Evolutionary conservation across 2,888 invertebrate species (phyloP).

Genomic region (Choristoneura rosaceana): DNA sequence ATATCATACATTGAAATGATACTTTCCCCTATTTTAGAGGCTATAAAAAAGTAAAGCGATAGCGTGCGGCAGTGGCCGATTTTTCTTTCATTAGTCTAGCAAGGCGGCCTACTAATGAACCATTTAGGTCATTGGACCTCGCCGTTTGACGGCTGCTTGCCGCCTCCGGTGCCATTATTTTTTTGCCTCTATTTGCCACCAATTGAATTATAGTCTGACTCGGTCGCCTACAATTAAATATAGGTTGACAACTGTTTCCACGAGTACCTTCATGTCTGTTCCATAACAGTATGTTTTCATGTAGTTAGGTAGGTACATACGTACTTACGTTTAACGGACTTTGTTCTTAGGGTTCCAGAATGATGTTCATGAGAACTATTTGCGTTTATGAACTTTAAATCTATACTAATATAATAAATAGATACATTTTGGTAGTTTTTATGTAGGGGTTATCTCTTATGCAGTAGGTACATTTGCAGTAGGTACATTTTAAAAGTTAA

Average conservation of each 20-base stretch:
- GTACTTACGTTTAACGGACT: constrained; percentile 55
- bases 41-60: constrained; percentile 40
- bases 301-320: constrained; percentile 42
- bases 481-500: too few species aligned
- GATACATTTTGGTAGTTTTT: too few species aligned
- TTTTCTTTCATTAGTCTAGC: constrained; percentile 77
- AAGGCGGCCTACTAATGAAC: constrained; percentile 73
- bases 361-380: neutral
- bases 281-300: constrained; percentile 49
- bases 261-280: constrained; percentile 38
- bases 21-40: neutral
- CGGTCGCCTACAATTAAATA: constrained; percentile 61
- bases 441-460: too few species aligned
- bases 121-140: constrained; percentile 85
- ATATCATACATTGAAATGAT: too few species aligned
- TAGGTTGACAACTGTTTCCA: constrained; percentile 56
- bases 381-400: too few species aligned
- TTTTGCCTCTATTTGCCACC: constrained; percentile 70
- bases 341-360: constrained; percentile 44
- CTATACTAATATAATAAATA: too few species aligned
- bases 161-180: constrained; percentile 70
- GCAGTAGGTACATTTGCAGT: too few species aligned
- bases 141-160: constrained; percentile 72
- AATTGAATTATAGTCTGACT: constrained; percentile 66
- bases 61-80: constrained; percentile 65